Evolutionary conservation across 2,888 invertebrate genomes (phyloP).

Genomic region (Yponomeuta evonymella): DNA sequence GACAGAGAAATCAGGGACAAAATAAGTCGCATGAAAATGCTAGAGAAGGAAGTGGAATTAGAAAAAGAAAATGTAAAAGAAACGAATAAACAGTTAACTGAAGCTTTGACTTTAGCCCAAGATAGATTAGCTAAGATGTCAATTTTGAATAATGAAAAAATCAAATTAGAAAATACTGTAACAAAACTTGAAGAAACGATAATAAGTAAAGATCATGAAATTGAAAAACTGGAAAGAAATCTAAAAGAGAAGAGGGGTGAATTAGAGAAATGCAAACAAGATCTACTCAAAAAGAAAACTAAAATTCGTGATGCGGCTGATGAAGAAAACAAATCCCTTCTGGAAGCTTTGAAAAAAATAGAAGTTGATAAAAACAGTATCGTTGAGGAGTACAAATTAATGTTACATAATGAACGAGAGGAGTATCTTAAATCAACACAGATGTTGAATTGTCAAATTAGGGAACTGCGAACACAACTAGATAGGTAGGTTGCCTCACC

Average conservation of each 20-base stretch:
- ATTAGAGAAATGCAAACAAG: conserved; percentile 37
- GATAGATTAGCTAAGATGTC: conserved; percentile 50
- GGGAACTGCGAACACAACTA: conserved; percentile 47
- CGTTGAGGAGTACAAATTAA: conserved; percentile 66
- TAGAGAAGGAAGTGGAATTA: conserved; percentile 33
- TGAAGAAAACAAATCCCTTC: conserved; percentile 61
- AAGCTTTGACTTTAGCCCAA: conserved; percentile 47
- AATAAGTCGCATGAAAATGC: conserved; percentile 24
- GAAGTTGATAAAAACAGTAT: conserved; percentile 60
- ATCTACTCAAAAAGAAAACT: conserved; percentile 34
- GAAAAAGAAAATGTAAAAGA: too few relatives aligned
- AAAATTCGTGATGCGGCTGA: conserved; percentile 35
- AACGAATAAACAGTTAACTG: conserved; percentile 44
- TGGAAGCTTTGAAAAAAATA: conserved; percentile 51
- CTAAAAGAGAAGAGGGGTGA: conserved; percentile 28
- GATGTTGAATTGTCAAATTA: conserved; percentile 46
- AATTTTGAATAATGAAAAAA: conserved; percentile 51
- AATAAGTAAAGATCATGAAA: conserved; percentile 43
- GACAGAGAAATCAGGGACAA: conserved; percentile 34
- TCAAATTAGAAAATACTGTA: conserved; percentile 44
- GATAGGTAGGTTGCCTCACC: conserved; percentile 42
- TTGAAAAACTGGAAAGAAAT: conserved; percentile 35
- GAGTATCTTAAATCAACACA: conserved; percentile 54
- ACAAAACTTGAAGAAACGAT: conserved; percentile 33
- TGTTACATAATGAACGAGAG: conserved; percentile 68